Conservation (phyloP, 2,888 invertebrate genomes). For the Ptilodon capucinus region DNA sequence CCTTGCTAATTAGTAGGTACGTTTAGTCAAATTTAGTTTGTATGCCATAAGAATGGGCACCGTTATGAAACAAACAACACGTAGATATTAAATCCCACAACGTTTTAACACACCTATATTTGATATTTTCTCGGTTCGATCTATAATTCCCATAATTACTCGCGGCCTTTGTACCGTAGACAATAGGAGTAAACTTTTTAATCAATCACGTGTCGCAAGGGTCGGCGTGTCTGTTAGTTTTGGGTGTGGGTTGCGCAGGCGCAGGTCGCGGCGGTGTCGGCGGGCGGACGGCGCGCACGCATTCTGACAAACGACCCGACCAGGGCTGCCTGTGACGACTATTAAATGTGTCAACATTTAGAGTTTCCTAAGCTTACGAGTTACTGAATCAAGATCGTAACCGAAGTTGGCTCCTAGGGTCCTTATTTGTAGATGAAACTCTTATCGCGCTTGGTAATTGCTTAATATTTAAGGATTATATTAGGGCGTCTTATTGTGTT, state of each 20-base stretch:
- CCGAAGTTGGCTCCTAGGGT: no score
- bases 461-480: no score
- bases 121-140: slow-evolving; percentile 39
- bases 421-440: no score
- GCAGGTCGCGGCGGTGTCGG: slow-evolving; percentile 12
- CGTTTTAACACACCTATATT: slow-evolving; percentile 41
- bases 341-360: no score
- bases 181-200: slow-evolving; percentile 71
- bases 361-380: no score
- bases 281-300: slow-evolving; percentile 21
- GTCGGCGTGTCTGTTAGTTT: slow-evolving; percentile 49
- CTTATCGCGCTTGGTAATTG: no score
- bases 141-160: slow-evolving; percentile 60
- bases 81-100: slow-evolving; percentile 16
- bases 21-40: no score
- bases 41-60: background rate
- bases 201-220: slow-evolving; percentile 62
- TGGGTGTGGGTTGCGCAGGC: slow-evolving; percentile 46
- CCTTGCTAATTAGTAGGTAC: no score
- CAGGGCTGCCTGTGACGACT: slow-evolving; percentile 7
- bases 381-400: no score
- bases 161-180: slow-evolving; percentile 55
- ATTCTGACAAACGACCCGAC: slow-evolving; percentile 39
- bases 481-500: no score
- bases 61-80: background rate